Conservation (phyloP, 2,113 vertebrate species). For the Hystrix cristata region DNA sequence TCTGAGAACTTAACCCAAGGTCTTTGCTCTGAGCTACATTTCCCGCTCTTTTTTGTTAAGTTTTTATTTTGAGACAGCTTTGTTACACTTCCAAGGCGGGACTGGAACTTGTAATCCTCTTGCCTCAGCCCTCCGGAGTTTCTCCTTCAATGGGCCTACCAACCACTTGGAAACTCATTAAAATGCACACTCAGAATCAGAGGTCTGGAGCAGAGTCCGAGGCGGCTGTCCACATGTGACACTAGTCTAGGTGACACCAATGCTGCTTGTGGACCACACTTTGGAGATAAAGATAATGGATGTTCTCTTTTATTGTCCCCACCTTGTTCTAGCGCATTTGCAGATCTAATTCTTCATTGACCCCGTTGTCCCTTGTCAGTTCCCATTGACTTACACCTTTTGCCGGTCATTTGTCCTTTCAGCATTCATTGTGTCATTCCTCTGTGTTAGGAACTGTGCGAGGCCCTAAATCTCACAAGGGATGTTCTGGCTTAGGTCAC, state of each 20-base stretch:
- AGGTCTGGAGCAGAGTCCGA: neutral
- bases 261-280: neutral
- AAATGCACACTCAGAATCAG: neutral
- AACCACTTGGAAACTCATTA: neutral
- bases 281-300: neutral
- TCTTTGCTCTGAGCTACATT: neutral
- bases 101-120: neutral
- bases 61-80: neutral
- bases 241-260: neutral
- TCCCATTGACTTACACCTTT: neutral
- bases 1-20: neutral
- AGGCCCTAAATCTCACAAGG: neutral
- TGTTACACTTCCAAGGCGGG: neutral
- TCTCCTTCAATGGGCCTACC: neutral
- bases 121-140: neutral
- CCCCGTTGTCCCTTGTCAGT: neutral
- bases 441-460: neutral
- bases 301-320: neutral
- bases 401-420: slow-evolving; percentile 3
- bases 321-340: neutral
- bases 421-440: neutral
- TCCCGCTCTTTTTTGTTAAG: neutral
- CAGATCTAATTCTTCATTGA: neutral
- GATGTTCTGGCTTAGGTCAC: neutral
- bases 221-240: neutral